Percentiles rank a stretch among this genome's conserved stretches.
These are phyloP conservation scores for Heliconius erato DNA, from an alignment of 2,888 invertebrate species.

Conservation along the genomic window DNA sequence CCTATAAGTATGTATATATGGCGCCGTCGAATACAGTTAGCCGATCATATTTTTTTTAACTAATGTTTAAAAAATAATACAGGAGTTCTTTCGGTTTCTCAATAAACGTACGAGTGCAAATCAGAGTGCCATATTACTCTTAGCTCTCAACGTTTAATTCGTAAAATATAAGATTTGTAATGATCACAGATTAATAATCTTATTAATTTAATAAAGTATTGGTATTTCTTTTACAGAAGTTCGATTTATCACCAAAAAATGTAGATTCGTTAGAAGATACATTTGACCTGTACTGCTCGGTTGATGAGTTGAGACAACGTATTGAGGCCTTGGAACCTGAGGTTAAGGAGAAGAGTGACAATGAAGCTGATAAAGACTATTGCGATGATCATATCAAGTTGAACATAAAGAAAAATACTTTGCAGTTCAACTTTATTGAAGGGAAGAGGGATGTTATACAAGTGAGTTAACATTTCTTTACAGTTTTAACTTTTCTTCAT, in stretches of 20 bases:
- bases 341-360: conserved; percentile 67
- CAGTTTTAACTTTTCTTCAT: too few relatives aligned
- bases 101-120: too few relatives aligned
- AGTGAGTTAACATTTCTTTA: conserved; percentile 57
- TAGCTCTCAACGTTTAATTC: neutral
- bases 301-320: conserved; percentile 87
- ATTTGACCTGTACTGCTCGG: conserved; percentile 88
- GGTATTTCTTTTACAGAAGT: conserved; percentile 68
- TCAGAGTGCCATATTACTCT: neutral
- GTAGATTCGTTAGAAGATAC: conserved; percentile 85
- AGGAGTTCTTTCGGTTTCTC: too few relatives aligned
- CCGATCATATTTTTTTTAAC: too few relatives aligned
- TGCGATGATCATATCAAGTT: conserved; percentile 68
- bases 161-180: neutral
- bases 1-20: too few relatives aligned
- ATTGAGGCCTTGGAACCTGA: conserved; percentile 81
- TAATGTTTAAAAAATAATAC: too few relatives aligned
- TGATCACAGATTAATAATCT: neutral
- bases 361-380: conserved; percentile 62
- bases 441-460: conserved; percentile 80
- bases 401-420: conserved; percentile 75
- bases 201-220: neutral
- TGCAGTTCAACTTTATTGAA: conserved; percentile 82
- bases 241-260: conserved; percentile 80
- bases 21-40: too few relatives aligned